Evolutionary conservation across 2,888 invertebrate genomes (phyloP), one percentile per base, ranked within the genome.

Genomic region (Lissonota sp.): DNA sequence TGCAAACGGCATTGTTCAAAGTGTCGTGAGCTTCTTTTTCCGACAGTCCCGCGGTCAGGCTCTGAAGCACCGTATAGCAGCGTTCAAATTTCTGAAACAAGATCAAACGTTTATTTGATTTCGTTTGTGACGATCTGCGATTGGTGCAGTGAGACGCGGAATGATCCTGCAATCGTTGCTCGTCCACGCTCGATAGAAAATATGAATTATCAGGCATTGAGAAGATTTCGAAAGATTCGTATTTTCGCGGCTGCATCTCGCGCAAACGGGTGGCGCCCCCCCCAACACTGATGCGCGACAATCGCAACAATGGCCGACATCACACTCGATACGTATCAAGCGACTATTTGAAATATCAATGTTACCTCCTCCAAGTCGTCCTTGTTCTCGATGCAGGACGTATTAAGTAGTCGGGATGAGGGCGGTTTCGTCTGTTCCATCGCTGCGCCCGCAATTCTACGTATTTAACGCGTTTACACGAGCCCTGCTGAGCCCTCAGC

Each of bases 11-110:
- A 92, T 96, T 97, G 91, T 97, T 98, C 67, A 99, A 94, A 42
- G 96, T 96, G 92, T 99, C 98, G 92, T 98, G 98, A 88, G 97
- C 96, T 93, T 99, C 98, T 91, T 98, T 97, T 90, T 99, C 99
- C 88, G 97, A 98, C 88, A 97, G 95, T 86, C 97, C 98, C 85
- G 95, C 94, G 79, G 96, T 96, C 87, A 98, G 94, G 87, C 95
- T 95, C 93, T 96, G 96, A 84, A 98, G 94, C 90, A 95, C 95
- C 88, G 94, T 94, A 93, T 96, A 97, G 89, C 97, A 97, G 91
- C 97, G 95, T 92, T 98, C 98, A 91, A 97, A 96, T 94, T 97
- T 97, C 98, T 99, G 95, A 42, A 89, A 88, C 53, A 10, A 16
- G 94, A 89, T 84, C 88, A 90, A 91, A 82, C 83, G 81, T 79